phyloP scores from a whole-genome alignment of 2,113 vertebrate species.

The Terrapene triunguis region DNA sequence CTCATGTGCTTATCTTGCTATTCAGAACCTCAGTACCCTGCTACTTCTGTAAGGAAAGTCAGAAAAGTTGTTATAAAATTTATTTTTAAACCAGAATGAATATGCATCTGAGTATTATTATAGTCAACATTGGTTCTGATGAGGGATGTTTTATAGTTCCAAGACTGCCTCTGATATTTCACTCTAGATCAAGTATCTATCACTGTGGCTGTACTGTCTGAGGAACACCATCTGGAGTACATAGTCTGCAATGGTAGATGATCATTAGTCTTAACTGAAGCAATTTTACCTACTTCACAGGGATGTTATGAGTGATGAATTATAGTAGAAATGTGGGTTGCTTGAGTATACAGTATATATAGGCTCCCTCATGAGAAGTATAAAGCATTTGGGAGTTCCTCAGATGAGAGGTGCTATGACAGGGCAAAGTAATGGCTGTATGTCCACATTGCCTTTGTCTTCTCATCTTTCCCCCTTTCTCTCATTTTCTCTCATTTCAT shows the following conservation, averaged over 20 bases:
- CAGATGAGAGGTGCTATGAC: background rate
- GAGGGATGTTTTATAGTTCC: background rate
- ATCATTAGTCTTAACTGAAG: constrained; percentile 12
- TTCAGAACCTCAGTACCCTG: background rate
- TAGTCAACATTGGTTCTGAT: background rate
- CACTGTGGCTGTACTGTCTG: background rate
- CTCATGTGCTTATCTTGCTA: background rate
- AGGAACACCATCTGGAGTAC: background rate
- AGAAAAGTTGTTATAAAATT: background rate
- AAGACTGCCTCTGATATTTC: background rate
- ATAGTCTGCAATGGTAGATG: background rate
- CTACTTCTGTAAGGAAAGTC: background rate
- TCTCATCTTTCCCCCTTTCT: background rate
- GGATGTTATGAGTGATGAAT: background rate
- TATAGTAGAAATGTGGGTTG: background rate
- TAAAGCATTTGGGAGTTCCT: background rate
- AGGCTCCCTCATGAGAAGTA: background rate
- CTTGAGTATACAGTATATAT: background rate
- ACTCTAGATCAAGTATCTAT: background rate
- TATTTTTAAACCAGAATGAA: background rate
- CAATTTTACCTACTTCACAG: background rate
- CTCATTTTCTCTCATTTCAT: background rate
- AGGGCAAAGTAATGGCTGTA: background rate
- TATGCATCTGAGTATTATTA: rapidly evolving
- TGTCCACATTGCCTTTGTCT: background rate